Evolutionary conservation across 37 sponge, comb jelly and placozoan genomes (phyloP).

Genomic region (Spongia lamella): DNA sequence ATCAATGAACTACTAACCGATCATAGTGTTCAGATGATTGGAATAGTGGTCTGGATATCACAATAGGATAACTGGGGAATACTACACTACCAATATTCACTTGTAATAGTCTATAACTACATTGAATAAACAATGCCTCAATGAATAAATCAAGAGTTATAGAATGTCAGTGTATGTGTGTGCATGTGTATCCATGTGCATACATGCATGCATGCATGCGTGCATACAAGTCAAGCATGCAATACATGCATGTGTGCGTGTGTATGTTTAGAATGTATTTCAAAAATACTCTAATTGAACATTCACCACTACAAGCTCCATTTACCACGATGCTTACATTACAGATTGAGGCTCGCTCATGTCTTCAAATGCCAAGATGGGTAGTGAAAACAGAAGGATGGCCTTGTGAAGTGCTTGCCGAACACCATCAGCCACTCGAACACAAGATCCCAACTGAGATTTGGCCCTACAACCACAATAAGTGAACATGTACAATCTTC

Average conservation of each 20-base stretch:
- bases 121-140: not conserved
- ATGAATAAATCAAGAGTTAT: not conserved
- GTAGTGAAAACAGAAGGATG: constrained; percentile 50
- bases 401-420: constrained; percentile 38
- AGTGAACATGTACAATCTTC: not conserved
- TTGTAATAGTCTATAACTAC: constrained; percentile 64
- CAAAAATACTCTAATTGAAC: not conserved
- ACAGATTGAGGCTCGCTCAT: constrained; percentile 22
- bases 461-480: constrained; percentile 49
- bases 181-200: constrained; percentile 4
- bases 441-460: constrained; percentile 35
- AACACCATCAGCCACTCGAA: constrained; percentile 19
- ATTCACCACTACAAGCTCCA: not conserved
- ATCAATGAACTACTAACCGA: constrained; percentile 34
- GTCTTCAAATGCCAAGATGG: constrained; percentile 30
- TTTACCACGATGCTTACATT: constrained; percentile 25
- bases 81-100: constrained; percentile 59
- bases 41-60: constrained; percentile 57
- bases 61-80: constrained; percentile 60
- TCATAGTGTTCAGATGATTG: constrained; percentile 49
- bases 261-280: not conserved
- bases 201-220: constrained; percentile 21
- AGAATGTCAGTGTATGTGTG: not conserved
- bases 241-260: constrained; percentile 5
- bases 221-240: constrained; percentile 17